phyloP scores from a whole-genome alignment of 2,113 vertebrate genomes.

The Nycticryphes semicollaris region DNA sequence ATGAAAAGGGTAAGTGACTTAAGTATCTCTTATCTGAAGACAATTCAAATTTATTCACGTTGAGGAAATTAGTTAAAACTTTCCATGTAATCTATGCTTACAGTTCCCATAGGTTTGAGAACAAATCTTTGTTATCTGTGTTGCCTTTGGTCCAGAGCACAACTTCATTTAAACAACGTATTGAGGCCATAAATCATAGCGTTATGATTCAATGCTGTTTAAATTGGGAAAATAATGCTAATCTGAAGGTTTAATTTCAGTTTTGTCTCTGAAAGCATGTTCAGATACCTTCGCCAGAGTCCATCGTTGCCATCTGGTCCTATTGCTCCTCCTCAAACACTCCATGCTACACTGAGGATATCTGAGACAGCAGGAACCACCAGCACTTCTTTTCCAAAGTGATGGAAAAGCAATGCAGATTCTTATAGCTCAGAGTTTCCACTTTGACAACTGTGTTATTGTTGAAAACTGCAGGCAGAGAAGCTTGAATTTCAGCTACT shows the following conservation, averaged over 20 bases:
- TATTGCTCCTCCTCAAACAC: fast-evolving
- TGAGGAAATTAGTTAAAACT: neutral
- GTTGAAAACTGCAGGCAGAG: neutral
- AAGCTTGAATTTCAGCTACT: neutral
- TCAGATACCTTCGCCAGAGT: neutral
- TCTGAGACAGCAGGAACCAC: neutral
- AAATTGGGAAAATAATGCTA: neutral
- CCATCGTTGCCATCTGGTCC: neutral
- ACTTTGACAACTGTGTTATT: neutral
- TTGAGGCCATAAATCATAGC: neutral
- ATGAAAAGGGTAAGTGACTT: neutral
- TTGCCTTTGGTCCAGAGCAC: neutral
- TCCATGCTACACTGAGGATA: neutral
- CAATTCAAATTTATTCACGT: neutral
- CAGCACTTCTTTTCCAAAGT: neutral
- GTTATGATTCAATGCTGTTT: neutral
- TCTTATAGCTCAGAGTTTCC: neutral
- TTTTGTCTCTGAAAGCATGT: neutral
- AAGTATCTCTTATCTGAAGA: neutral
- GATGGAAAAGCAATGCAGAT: fast-evolving
- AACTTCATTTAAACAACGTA: neutral
- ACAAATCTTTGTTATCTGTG: neutral
- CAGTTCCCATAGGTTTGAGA: neutral
- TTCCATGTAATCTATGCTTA: neutral
- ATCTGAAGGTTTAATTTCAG: neutral